These are phyloP conservation scores for Arenaria interpres DNA, from an alignment of 2,113 vertebrate species.

Conservation along the genomic window DNA sequence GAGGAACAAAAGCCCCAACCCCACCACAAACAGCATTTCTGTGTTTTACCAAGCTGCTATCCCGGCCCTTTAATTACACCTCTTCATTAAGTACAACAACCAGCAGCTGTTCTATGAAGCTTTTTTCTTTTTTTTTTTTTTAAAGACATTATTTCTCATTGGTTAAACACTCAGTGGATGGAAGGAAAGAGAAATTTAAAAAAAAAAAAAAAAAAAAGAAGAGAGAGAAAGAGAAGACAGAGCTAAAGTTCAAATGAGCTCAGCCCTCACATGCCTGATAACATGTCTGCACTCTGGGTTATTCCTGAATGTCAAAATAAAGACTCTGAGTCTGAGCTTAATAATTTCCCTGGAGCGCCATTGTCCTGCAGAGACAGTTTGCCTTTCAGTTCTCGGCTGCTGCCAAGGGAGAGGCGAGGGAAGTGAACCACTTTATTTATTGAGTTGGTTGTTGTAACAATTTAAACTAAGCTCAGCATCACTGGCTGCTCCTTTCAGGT, in stretches of 20 bases:
- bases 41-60: neutral
- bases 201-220: neutral
- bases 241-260: neutral
- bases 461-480: neutral
- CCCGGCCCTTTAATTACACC: neutral
- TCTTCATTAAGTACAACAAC: neutral
- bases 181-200: neutral
- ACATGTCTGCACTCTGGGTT: neutral
- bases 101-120: neutral
- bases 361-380: slow-evolving; percentile 23
- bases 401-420: slow-evolving; percentile 35
- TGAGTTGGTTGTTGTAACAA: neutral
- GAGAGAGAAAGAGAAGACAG: neutral
- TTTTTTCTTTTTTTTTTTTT: neutral
- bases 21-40: neutral
- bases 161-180: neutral
- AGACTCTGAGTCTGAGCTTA: neutral
- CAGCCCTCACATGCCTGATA: neutral
- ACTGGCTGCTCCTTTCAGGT: neutral
- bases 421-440: slow-evolving; percentile 46
- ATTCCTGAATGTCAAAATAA: slow-evolving; percentile 21
- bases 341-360: slow-evolving; percentile 46
- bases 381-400: neutral
- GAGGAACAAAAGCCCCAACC: neutral
- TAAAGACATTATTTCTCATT: neutral